Evolutionary conservation across 23 tunicate genomes (phyloP), one percentile per base, ranked within the genome.

Genomic region (Trididemnum miniatum): DNA sequence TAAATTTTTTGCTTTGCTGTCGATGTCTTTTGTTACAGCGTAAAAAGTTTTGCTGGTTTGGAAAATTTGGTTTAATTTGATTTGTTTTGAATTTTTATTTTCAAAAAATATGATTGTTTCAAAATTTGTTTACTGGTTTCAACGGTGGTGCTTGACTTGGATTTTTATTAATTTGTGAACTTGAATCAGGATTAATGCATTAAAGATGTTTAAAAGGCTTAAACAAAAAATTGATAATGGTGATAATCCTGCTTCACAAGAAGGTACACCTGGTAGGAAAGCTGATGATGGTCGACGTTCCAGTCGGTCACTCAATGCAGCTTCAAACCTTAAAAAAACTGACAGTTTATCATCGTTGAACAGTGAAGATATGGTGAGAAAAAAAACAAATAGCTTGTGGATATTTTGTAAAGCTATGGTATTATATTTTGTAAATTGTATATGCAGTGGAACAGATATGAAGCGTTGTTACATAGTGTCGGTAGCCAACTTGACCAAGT

Each of bases 311-410:
- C 35, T 27, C 20, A 37, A 31, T 32, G 20, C 79, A 15, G 23
- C 51, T 9, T 54, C 80, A 22, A 75, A 74, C 54, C 33, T 87
- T 15, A 54, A 63, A 51, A 59, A 75, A 52, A 34, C 88, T 0
- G 94, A 89, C 28, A 89, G 94, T 40, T 28, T 78, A 0, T 64
- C 80, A 7, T 89, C 94, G 18, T 69, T 89, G 54, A 82, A 69
- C 31, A 82, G 94, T 29, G 94, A 89, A 31, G 94, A 89, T 25
- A 77, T 83, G 84, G 94, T 89, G 20, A 51, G 84, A n/a, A n/a
- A n/a, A n/a, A n/a, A n/a, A n/a, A n/a, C n/a, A n/a, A n/a, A n/a
- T n/a, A n/a, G n/a, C n/a, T 27, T 3, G 59, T 15, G 15, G 15
- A 20, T 50, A 20, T 50, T 50, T 15, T 63, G 31, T 63, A 4